These are phyloP conservation scores for Thalassophryne amazonica DNA, from an alignment of 2,797 vertebrate species.

Conservation along the genomic window DNA sequence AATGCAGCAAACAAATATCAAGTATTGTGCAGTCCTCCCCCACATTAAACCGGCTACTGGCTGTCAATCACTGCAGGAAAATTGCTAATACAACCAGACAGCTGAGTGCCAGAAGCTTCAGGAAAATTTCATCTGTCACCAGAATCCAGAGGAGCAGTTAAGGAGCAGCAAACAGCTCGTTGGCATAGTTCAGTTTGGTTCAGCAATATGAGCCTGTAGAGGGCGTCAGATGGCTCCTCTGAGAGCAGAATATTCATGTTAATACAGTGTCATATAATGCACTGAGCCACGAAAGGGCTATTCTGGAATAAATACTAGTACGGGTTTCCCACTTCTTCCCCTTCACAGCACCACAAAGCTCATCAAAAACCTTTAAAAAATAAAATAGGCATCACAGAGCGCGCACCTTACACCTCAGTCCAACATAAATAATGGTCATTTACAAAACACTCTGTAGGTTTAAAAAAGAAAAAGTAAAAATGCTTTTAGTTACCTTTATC, in stretches of 20 bases:
- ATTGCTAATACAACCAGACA: constrained; percentile 11
- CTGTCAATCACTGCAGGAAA: constrained; percentile 28
- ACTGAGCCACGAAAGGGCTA: constrained; percentile 24
- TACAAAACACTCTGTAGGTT: too few relatives aligned
- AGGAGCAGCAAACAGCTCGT: constrained; percentile 36
- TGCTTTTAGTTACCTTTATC: too few relatives aligned
- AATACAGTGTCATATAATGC: constrained; percentile 38
- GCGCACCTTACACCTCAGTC: too few relatives aligned
- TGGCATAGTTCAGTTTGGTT: constrained; percentile 30
- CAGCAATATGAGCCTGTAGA: constrained; percentile 16
- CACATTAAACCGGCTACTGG: constrained; percentile 32
- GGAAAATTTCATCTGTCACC: constrained; percentile 19
- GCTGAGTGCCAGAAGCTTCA: constrained; percentile 40
- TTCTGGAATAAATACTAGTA: constrained; percentile 33
- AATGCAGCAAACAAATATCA: constrained; percentile 78
- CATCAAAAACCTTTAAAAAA: constrained; percentile 1
- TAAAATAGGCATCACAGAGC: too few relatives aligned
- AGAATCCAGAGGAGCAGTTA: constrained; percentile 15
- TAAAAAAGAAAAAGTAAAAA: too few relatives aligned
- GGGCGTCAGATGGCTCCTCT: constrained; percentile 17
- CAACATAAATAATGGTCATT: too few relatives aligned
- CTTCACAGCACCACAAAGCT: constrained; percentile 22
- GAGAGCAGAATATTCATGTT: constrained; percentile 7
- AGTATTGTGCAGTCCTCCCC: constrained; percentile 64
- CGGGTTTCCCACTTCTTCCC: constrained; percentile 1